Base-by-base conservation (phyloP, 2,888 invertebrate genomes). In the Maniola hyperantus region DNA sequence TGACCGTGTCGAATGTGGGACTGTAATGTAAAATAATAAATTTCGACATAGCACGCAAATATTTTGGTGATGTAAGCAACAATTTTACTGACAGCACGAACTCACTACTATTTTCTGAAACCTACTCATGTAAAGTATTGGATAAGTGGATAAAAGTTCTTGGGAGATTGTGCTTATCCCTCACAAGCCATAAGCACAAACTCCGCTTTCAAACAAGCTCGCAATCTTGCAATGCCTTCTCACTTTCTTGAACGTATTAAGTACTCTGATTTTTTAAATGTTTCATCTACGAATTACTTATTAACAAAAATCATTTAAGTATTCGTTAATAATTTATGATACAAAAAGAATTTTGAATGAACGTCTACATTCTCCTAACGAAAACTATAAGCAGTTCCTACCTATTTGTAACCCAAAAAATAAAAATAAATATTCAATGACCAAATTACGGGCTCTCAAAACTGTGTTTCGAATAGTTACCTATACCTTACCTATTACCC, bases 11-110 rank as follows among this genome's bases (percentile, higher is more conserved):
- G 53, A 53, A 69, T 44, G 44, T 64, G 54, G 53, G 39, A 65
- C 46, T 44, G 64, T 64, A 64, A 64, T 46, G 33, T 26, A 51
- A 48, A 65, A 58, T 50, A 20, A 58, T 51, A 65, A 42, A 65
- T 58, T 58, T 36, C 48, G 18, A 39, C 54, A 20, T 11, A 57
- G 20, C 36, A 50, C 55, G 64, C 36, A 39, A 64, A 64, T 64
- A 44, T 50, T 57, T 64, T 18, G 34, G 11, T 33, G 54, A 20
- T 13, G 20, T 51, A 26, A 36, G 36, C n/a, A 34, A n/a, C 13
- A 15, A 34, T 54, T 54, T 36, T 54, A 4, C 15, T 34, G 36
- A 15, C 34, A 34, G 34, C 54, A 54, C 7, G 36, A 34, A 15
- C n/a, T 36, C 36, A 15, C 34, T 54, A 15, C 8, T 15, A 54